Evolutionary conservation across 2,113 vertebrate species (phyloP).

Genomic region (Fulica atra): DNA sequence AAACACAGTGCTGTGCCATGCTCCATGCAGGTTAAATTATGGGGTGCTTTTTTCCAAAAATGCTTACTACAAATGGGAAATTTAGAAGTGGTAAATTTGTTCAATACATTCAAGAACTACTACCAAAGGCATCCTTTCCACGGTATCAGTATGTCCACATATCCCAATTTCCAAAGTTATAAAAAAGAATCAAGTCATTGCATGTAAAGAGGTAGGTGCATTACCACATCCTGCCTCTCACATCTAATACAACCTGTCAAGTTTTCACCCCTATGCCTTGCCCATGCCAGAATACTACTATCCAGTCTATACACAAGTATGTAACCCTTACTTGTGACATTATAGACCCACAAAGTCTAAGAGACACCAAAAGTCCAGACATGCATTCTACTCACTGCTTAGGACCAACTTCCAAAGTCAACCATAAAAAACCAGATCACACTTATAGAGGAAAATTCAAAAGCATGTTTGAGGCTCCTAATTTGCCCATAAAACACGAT

Average conservation of each 20-base stretch:
- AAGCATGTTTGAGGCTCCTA: background rate
- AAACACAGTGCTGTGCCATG: fast-evolving
- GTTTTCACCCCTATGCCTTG: background rate
- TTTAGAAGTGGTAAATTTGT: background rate
- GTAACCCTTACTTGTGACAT: background rate
- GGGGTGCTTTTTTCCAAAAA: fast-evolving
- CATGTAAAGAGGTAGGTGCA: background rate
- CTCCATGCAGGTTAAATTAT: background rate
- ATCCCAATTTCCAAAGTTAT: background rate
- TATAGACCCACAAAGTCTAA: background rate
- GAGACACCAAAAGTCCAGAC: background rate
- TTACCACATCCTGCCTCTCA: background rate
- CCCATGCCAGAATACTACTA: background rate
- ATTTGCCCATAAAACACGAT: background rate
- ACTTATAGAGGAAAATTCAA: background rate
- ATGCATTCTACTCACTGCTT: background rate
- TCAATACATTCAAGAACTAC: background rate
- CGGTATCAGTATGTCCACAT: too few species aligned
- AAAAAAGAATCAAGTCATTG: background rate
- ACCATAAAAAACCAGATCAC: background rate
- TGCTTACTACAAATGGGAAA: background rate
- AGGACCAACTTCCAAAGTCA: background rate
- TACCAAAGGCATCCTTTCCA: background rate
- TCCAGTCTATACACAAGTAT: background rate
- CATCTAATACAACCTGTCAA: fast-evolving